Conservation (phyloP, 2,797 vertebrate species). For the Alfaro cultratus region DNA sequence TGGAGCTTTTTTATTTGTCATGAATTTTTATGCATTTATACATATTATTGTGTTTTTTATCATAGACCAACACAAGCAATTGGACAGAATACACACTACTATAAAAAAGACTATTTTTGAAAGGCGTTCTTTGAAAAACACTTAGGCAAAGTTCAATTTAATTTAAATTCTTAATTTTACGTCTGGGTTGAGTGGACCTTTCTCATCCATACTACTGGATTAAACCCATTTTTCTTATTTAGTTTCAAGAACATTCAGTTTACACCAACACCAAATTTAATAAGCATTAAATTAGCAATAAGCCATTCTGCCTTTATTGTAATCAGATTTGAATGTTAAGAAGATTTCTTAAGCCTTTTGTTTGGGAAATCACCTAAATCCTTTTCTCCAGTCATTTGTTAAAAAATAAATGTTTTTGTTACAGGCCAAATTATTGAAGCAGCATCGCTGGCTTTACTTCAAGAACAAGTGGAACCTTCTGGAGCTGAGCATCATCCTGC, state of each 20-base stretch:
- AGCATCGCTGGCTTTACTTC: slow-evolving; percentile 87
- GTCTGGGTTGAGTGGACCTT: not conserved
- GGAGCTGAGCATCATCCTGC: slow-evolving; percentile 86
- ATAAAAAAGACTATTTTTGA: not conserved
- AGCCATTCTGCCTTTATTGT: not conserved
- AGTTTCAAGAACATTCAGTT: not conserved
- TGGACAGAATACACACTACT: not conserved
- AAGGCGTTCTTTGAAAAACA: not conserved
- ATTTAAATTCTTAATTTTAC: not conserved
- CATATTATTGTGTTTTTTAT: not conserved
- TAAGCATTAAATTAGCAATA: not conserved
- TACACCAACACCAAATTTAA: not conserved
- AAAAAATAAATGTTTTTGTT: too few species aligned
- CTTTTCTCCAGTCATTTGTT: not conserved
- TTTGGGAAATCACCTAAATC: not conserved
- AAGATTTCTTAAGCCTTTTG: not conserved
- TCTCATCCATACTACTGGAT: too few species aligned
- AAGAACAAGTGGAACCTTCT: slow-evolving; percentile 89
- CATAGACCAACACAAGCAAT: not conserved
- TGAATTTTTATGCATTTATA: too few species aligned
- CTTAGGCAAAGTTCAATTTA: not conserved
- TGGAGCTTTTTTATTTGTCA: not conserved
- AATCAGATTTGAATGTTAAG: not conserved
- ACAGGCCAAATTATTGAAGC: slow-evolving; percentile 86
- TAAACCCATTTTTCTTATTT: too few species aligned